A percentile compares a stretch with the other conserved stretches of the same genome.
Conservation (phyloP, 2,888 invertebrate genomes). For the Podotricha telesiphe region DNA sequence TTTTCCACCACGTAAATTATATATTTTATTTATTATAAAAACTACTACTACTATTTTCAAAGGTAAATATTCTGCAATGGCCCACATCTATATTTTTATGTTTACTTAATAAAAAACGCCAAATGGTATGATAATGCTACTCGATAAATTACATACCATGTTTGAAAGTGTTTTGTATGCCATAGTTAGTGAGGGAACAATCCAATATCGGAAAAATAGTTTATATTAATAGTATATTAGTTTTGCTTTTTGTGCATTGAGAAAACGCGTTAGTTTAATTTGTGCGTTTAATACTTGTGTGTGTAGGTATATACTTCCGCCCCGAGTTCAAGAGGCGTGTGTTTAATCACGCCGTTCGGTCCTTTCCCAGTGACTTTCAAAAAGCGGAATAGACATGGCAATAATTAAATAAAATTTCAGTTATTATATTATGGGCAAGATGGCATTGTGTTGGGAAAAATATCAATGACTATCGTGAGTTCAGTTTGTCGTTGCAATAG, state of each 20-base stretch:
- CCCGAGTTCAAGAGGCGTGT: constrained; percentile 64
- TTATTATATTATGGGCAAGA: too few relatives aligned
- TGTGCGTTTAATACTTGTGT: constrained; percentile 20
- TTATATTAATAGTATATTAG: neutral
- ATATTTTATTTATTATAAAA: too few relatives aligned
- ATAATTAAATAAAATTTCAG: neutral
- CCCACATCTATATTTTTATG: too few relatives aligned
- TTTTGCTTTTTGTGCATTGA: constrained; percentile 17
- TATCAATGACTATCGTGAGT: too few relatives aligned
- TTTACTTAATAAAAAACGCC: too few relatives aligned
- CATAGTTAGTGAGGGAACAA: neutral
- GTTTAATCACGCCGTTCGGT: constrained; percentile 71
- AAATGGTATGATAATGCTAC: neutral
- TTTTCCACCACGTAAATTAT: too few relatives aligned
- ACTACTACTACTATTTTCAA: too few relatives aligned
- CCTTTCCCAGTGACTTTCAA: constrained; percentile 45
- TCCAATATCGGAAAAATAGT: neutral
- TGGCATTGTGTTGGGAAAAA: too few relatives aligned
- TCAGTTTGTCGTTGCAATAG: too few relatives aligned
- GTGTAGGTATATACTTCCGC: constrained; percentile 46
- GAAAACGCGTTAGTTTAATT: constrained; percentile 2
- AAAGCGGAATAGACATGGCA: constrained; percentile 44
- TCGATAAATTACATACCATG: neutral
- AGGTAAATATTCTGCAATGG: too few relatives aligned
- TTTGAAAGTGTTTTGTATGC: neutral